Percentiles rank a stretch among this genome's conserved stretches.
Conservation (phyloP, 2,113 vertebrate genomes). For the Phaetusa simplex region DNA sequence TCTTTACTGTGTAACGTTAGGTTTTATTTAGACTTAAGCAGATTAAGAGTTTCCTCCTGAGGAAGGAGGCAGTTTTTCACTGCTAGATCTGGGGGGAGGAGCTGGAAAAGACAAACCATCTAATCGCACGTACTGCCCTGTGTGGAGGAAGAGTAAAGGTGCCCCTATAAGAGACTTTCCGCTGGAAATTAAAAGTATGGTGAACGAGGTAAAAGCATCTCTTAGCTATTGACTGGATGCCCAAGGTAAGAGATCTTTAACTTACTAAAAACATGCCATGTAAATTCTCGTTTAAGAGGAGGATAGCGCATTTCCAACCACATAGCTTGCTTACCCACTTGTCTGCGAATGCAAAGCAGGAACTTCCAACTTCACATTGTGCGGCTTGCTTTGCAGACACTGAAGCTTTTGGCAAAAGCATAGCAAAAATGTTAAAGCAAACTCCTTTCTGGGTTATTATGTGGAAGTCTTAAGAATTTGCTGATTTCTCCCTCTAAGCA, state of each 20-base stretch:
- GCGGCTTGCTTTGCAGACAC: constrained; percentile 75
- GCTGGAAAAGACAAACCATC: constrained; percentile 6
- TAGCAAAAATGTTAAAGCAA: not conserved
- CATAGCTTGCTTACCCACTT: constrained; percentile 66
- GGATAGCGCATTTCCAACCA: constrained; percentile 71
- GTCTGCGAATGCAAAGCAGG: constrained; percentile 65
- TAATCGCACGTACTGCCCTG: not conserved
- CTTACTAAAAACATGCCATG: not conserved
- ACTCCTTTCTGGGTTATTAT: not conserved
- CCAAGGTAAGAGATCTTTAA: constrained; percentile 21
- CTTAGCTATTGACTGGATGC: not conserved
- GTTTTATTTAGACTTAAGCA: constrained; percentile 9
- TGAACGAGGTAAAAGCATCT: not conserved
- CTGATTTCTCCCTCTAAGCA: not conserved
- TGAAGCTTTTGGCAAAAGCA: constrained; percentile 67
- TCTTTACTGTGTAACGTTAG: not conserved
- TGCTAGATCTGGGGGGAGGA: constrained; percentile 18
- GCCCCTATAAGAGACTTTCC: not conserved
- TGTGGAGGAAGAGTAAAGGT: not conserved
- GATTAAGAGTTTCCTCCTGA: not conserved
- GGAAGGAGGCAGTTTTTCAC: constrained; percentile 5
- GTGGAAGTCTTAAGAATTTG: not conserved
- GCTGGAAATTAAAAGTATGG: not conserved
- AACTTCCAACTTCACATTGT: not conserved
- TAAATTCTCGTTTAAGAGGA: constrained; percentile 51